Percentiles rank a stretch among this genome's conserved stretches.
phyloP scores from a whole-genome alignment of 2,797 vertebrate genomes.

The Tenualosa thibaudeaui region DNA sequence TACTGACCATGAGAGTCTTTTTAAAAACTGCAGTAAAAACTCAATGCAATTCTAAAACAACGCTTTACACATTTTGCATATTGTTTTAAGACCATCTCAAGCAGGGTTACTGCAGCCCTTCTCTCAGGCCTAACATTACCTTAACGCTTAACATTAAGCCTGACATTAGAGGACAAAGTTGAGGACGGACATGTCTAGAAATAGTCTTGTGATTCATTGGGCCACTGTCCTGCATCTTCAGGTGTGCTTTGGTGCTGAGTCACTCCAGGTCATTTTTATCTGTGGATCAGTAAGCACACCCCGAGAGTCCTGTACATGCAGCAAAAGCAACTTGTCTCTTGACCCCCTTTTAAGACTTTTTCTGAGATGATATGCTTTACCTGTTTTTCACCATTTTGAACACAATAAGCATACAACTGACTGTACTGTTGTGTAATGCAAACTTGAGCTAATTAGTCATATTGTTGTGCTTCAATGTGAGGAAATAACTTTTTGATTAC shows the following conservation, averaged over 20 bases:
- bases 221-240: not conserved
- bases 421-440: not conserved
- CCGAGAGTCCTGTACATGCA: not conserved
- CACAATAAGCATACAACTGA: not conserved
- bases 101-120: not conserved
- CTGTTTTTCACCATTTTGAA: not conserved
- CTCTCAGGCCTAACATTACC: not conserved
- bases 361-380: not conserved
- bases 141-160: not conserved
- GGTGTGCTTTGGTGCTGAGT: not conserved
- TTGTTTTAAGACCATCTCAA: not conserved
- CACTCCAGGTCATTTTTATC: not conserved
- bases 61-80: not conserved
- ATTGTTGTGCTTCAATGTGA: not conserved
- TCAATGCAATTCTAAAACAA: too few species aligned
- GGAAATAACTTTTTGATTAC: not conserved
- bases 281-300: not conserved
- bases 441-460: not conserved
- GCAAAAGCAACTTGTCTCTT: not conserved
- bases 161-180: not conserved
- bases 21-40: too few species aligned
- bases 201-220: not conserved
- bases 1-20: not conserved
- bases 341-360: slow-evolving; percentile 1
- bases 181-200: not conserved